These are phyloP conservation scores for Andrena bucephala DNA, from an alignment of 2,888 invertebrate genomes.

Conservation along the genomic window DNA sequence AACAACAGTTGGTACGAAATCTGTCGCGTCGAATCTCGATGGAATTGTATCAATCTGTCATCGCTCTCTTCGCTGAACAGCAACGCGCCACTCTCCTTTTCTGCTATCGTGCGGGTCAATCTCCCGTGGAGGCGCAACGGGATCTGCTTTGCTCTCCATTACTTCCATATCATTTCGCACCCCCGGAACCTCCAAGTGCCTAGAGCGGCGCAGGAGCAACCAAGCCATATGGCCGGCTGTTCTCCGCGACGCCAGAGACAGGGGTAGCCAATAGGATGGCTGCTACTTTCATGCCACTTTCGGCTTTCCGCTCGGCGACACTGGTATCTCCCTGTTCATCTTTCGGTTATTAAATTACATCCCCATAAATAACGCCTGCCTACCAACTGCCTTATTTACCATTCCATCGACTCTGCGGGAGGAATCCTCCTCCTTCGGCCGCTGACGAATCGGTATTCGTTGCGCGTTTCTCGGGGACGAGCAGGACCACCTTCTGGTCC, in stretches of 20 bases:
- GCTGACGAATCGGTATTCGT: constrained; percentile 60
- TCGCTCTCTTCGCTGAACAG: constrained; percentile 71
- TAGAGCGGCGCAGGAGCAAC: constrained; percentile 59
- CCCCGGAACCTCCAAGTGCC: constrained; percentile 74
- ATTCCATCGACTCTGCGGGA: constrained; percentile 68
- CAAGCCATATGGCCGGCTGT: constrained; percentile 79
- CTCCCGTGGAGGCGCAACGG: constrained; percentile 81
- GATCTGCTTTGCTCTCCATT: constrained; percentile 79
- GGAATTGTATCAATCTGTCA: constrained; percentile 85
- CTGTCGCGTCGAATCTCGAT: constrained; percentile 82
- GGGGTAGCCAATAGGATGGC: constrained; percentile 71
- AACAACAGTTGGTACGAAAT: constrained; percentile 84
- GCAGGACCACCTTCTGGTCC: background rate
- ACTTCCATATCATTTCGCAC: constrained; percentile 85
- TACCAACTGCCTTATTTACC: constrained; percentile 78
- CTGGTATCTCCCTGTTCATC: constrained; percentile 80
- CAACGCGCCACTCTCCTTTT: constrained; percentile 59
- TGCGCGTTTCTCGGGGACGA: constrained; percentile 23
- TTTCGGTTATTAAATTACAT: constrained; percentile 84
- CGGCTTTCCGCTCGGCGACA: constrained; percentile 74
- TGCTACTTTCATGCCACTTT: constrained; percentile 83
- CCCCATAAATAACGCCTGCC: constrained; percentile 82
- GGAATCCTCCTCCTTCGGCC: constrained; percentile 41
- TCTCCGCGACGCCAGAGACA: constrained; percentile 44
- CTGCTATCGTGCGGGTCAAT: constrained; percentile 82